phyloP scores from a whole-genome alignment of 1,140 invertebrate species.

The Lucilia sericata region DNA sequence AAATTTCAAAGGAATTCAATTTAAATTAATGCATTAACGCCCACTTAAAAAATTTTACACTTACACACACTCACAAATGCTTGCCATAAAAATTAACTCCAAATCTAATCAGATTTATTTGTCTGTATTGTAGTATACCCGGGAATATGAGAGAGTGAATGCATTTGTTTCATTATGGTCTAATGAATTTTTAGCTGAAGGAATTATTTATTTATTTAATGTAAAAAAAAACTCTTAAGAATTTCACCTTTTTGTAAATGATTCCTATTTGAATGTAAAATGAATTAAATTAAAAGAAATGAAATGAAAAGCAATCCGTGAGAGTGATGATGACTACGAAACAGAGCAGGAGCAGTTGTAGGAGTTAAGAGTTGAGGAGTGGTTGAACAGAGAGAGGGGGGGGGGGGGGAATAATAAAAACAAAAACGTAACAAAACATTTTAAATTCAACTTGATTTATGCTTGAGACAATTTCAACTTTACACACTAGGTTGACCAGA shows the following conservation, averaged over 20 bases:
- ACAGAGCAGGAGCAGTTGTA: neutral
- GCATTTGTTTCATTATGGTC: no score
- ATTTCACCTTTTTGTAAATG: conserved; percentile 39
- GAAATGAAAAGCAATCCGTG: neutral
- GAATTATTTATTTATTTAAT: neutral
- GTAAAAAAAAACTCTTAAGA: conserved; percentile 8
- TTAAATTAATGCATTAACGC: neutral
- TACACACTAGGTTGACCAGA: conserved; percentile 42
- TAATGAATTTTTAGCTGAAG: neutral
- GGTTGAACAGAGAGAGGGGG: neutral
- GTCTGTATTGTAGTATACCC: no score
- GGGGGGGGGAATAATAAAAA: neutral
- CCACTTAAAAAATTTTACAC: neutral
- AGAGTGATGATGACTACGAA: neutral
- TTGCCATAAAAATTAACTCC: neutral
- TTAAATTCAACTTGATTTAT: conserved; percentile 40
- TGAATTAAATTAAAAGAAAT: conserved; percentile 11
- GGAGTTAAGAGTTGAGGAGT: neutral
- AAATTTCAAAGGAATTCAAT: neutral
- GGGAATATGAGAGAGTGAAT: no score
- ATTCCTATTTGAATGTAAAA: conserved; percentile 39
- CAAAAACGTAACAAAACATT: conserved; percentile 30
- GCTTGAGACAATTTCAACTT: conserved; percentile 38
- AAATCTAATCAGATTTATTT: neutral
- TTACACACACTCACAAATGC: neutral